Conservation (phyloP, 2,888 invertebrate species). For the Acleris cristana region DNA sequence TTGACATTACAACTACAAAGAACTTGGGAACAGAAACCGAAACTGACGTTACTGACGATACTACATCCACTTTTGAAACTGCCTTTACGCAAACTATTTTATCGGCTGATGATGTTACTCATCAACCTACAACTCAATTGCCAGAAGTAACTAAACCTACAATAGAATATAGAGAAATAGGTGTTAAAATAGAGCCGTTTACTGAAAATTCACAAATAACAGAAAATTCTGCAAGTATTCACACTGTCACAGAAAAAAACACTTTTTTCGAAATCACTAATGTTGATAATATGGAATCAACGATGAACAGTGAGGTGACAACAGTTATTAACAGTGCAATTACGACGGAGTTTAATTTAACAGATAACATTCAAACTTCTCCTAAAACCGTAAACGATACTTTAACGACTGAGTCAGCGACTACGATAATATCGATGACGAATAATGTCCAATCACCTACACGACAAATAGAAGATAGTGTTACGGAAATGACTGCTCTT, state of each 20-base stretch:
- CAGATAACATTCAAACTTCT: background rate
- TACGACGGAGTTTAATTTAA: background rate
- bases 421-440: constrained; percentile 1
- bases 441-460: constrained; percentile 36
- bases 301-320: constrained; percentile 3
- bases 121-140: background rate
- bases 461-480: constrained; percentile 37
- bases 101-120: background rate
- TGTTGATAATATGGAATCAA: constrained; percentile 8
- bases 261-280: constrained; percentile 6
- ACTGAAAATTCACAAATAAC: constrained; percentile 16
- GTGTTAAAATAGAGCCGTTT: constrained; percentile 19
- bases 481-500: constrained; percentile 42
- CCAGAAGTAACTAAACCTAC: constrained; percentile 11
- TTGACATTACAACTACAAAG: constrained; percentile 58
- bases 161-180: constrained; percentile 22
- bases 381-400: background rate
- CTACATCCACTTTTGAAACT: constrained; percentile 33
- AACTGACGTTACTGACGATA: constrained; percentile 52
- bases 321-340: background rate
- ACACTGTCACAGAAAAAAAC: background rate
- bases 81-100: constrained; percentile 22
- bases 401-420: constrained; percentile 9
- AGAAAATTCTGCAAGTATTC: background rate
- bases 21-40: constrained; percentile 55